Base-by-base conservation (phyloP, 2,888 invertebrate genomes). In the Nemotelus nigrinus region DNA sequence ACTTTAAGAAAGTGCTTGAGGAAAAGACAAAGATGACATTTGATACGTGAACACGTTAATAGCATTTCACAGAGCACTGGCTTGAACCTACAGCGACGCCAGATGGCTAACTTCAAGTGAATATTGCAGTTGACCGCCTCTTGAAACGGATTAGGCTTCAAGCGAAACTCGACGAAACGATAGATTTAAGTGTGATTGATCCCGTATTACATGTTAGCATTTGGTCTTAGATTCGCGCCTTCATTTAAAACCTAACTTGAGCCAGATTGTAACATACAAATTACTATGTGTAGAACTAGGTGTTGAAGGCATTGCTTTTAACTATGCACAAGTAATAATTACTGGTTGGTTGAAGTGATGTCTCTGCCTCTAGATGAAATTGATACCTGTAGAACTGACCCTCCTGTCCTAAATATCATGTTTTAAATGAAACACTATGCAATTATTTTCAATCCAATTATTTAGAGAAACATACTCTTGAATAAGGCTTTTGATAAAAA, bases 11-110 rank as follows among this genome's bases (percentile, higher is more conserved):
- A 57, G n/a, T 41, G 65, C 39, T 53, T n/a, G 44, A 57, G 41
- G 44, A 71, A 55, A 71, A 43, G 44, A 71, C 55, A 44, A 71
- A n/a, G 53, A 57, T 71, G 55, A 53, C 25, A 68, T 68, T 53
- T 55, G 71, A 71, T 55, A 44, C 43, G 55, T 41, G n/a, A 57
- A 55, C 43, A 44, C 43, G 68, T 2, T 53, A 44, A 44, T 48
- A 55, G 25, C 3, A 71, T 43, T 57, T 53, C 55, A 41, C 6
- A 71, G n/a, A 2, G 50, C 48, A 50, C 53, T 50, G 5, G 4
- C 39, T 68, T 50, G 39, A 3, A 68, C 50, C 53, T 50, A 50
- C 50, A 44, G 50, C 25, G 58, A 25, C n/a, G 8, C 5, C 58
- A 25, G 25, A 25, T 25, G 25, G 25, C 25, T 25, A 25, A 25